phyloP scores from a whole-genome alignment of 2,113 vertebrate species.

The Oryzias celebensis region DNA sequence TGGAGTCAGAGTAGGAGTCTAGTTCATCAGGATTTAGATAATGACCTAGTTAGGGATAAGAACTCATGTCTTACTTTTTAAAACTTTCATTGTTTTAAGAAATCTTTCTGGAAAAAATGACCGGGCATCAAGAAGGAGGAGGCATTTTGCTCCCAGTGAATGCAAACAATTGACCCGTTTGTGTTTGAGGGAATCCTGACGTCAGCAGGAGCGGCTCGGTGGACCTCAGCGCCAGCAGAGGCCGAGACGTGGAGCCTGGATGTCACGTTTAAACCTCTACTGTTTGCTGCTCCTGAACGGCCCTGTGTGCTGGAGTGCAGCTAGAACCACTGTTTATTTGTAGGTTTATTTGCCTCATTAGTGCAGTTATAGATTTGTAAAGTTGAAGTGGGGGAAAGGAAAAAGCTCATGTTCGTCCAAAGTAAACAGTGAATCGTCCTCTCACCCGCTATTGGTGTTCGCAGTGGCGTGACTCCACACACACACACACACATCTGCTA shows the following conservation, averaged over 20 bases:
- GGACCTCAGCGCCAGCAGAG: conserved; percentile 40
- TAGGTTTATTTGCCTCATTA: conserved; percentile 36
- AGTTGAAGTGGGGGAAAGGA: conserved; percentile 13
- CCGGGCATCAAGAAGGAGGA: conserved; percentile 34
- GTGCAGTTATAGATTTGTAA: conserved; percentile 37
- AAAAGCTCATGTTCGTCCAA: conserved; percentile 22
- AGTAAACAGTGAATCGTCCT: conserved; percentile 17
- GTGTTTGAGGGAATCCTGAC: conserved; percentile 57
- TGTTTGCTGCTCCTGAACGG: conserved; percentile 10
- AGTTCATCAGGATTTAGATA: conserved; percentile 3
- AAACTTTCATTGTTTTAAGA: conserved; percentile 31
- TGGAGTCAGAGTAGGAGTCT: conserved; percentile 39
- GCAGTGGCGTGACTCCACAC: conserved; percentile 7
- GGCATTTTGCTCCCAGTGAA: conserved; percentile 46
- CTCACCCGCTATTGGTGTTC: conserved; percentile 19
- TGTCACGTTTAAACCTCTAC: conserved; percentile 45
- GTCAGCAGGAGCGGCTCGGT: conserved; percentile 45
- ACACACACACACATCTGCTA: neutral
- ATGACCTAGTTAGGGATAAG: too few species aligned
- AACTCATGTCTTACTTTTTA: conserved; percentile 4
- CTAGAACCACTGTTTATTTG: neutral
- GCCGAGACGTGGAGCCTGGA: conserved; percentile 24
- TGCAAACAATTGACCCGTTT: conserved; percentile 62
- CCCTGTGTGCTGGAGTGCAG: neutral
- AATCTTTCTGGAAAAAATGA: conserved; percentile 46